Evolutionary conservation across 2,797 vertebrate genomes (phyloP).

Genomic region (Petrocephalus sullivani): DNA sequence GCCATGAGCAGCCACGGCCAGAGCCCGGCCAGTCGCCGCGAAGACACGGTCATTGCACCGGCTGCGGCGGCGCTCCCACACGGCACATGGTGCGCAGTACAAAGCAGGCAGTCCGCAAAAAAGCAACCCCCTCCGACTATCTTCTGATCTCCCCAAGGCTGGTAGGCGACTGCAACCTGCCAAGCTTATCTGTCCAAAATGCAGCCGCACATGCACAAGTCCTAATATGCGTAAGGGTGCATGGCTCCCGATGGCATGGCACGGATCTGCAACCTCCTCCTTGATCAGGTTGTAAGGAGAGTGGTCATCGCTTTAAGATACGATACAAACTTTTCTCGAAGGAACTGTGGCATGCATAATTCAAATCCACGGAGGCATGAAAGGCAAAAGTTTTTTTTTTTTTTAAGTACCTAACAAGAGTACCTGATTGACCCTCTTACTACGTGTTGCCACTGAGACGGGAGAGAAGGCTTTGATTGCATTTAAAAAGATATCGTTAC

Average conservation of each 20-base stretch:
- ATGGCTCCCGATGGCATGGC: constrained; percentile 7
- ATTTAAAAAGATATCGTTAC: constrained; percentile 30
- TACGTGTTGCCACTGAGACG: constrained; percentile 45
- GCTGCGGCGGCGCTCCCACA: constrained; percentile 79
- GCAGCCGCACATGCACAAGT: neutral
- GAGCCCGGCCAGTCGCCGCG: constrained; percentile 84
- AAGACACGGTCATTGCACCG: constrained; percentile 90
- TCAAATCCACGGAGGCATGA: neutral
- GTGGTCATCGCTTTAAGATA: constrained; percentile 34
- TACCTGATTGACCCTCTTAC: neutral
- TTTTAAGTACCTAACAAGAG: neutral
- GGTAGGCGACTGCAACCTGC: neutral
- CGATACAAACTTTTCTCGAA: constrained; percentile 20
- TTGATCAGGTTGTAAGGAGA: neutral
- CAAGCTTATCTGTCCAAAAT: constrained; percentile 18
- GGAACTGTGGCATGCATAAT: neutral
- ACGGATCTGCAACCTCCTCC: constrained; percentile 8
- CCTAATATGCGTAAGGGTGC: constrained; percentile 9
- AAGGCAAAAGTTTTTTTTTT: neutral
- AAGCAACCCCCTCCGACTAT: neutral
- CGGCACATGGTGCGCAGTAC: constrained; percentile 80
- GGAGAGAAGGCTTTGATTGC: constrained; percentile 16
- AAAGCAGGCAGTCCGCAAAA: constrained; percentile 50
- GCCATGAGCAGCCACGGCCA: constrained; percentile 92
- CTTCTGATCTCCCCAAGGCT: neutral